Evolutionary conservation across 2,113 vertebrate genomes (phyloP).

Genomic region (Platichthys flesus): DNA sequence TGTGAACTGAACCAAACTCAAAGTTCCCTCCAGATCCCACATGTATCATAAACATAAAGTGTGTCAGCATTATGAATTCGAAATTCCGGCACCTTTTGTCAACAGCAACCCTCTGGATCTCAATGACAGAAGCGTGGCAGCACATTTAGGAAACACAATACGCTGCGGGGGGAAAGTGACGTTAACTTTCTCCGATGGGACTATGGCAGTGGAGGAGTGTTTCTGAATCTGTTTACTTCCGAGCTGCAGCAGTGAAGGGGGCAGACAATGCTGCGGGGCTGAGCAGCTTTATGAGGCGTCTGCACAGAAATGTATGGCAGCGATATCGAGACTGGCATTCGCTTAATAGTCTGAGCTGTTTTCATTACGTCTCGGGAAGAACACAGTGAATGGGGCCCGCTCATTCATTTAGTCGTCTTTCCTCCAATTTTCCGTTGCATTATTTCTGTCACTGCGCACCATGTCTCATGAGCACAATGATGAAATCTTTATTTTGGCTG

Average conservation of each 20-base stretch:
- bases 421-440: conserved; percentile 70
- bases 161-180: conserved; percentile 42
- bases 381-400: conserved; percentile 71
- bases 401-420: conserved; percentile 76
- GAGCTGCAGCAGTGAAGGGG: conserved; percentile 59
- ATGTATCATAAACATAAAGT: neutral
- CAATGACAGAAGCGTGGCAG: conserved; percentile 46
- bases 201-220: conserved; percentile 41
- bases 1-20: conserved; percentile 54
- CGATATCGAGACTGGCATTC: conserved; percentile 58
- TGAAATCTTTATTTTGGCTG: conserved; percentile 79
- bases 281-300: conserved; percentile 63
- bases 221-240: conserved; percentile 74
- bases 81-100: neutral
- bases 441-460: conserved; percentile 73
- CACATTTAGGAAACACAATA: conserved; percentile 65
- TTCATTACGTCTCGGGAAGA: conserved; percentile 67
- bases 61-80: neutral
- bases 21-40: conserved; percentile 34
- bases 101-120: conserved; percentile 25
- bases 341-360: conserved; percentile 63
- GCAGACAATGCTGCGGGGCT: conserved; percentile 58
- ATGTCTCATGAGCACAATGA: conserved; percentile 71
- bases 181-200: conserved; percentile 59
- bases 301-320: conserved; percentile 56